Percentiles rank a stretch among this genome's conserved stretches.
These are phyloP conservation scores for Peromyscus maniculatus DNA, from an alignment of 2,113 vertebrate genomes.

Conservation along the genomic window DNA sequence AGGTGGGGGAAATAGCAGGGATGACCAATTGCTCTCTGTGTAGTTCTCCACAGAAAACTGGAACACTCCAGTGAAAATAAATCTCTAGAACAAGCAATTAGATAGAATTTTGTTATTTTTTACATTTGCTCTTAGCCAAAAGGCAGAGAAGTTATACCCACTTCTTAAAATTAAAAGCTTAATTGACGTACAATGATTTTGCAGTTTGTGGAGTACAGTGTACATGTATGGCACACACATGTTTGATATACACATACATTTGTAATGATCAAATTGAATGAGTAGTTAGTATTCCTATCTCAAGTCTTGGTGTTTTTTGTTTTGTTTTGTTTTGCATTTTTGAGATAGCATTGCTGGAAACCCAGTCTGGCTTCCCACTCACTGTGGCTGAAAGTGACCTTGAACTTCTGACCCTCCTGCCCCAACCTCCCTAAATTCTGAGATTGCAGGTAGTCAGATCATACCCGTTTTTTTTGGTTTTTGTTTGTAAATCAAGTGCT, in stretches of 20 bases:
- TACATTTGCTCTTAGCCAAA: neutral
- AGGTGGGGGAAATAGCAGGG: neutral
- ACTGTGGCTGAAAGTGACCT: neutral
- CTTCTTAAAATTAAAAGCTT: neutral
- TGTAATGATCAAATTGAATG: neutral
- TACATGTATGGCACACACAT: neutral
- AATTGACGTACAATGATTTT: neutral
- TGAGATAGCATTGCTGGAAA: neutral
- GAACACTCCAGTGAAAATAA: neutral
- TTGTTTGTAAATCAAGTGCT: neutral
- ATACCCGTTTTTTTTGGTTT: neutral
- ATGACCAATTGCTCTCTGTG: neutral
- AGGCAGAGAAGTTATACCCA: neutral
- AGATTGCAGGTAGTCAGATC: neutral
- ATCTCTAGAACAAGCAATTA: neutral
- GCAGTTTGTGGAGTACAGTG: neutral
- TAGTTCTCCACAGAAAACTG: neutral
- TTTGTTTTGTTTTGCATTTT: neutral
- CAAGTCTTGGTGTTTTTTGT: neutral
- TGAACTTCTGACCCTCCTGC: neutral
- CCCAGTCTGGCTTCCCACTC: neutral
- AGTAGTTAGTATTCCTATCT: neutral
- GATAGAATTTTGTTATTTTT: neutral
- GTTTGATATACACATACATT: neutral
- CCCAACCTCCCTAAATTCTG: no score